Conservation (phyloP, 2,888 invertebrate species). For the Drosophila rellima region DNA sequence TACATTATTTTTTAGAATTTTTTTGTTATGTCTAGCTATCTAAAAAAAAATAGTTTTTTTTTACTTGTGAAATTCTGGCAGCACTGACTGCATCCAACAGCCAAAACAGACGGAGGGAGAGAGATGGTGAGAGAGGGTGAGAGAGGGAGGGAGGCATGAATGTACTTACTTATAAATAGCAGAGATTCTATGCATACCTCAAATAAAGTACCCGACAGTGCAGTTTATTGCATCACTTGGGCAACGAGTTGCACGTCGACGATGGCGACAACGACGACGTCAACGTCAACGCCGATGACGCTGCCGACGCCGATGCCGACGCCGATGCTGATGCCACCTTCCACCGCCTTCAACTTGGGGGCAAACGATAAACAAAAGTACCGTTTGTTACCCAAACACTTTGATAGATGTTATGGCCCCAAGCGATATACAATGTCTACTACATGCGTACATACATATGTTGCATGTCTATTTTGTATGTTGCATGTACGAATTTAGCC, state of each 20-base stretch:
- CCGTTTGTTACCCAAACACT: slow-evolving; percentile 53
- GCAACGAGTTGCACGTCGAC: slow-evolving; percentile 40
- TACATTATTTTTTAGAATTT: background rate
- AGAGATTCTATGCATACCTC: slow-evolving; percentile 42
- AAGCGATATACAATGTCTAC: slow-evolving; percentile 11
- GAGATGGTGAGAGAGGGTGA: background rate
- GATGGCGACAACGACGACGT: slow-evolving; percentile 4
- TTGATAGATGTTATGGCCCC: slow-evolving; percentile 61
- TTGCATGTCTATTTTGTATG: slow-evolving; percentile 8
- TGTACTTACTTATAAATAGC: slow-evolving; percentile 54
- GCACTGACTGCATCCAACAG: background rate
- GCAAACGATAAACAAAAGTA: slow-evolving; percentile 54
- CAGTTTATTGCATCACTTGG: slow-evolving; percentile 53
- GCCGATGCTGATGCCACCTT: background rate
- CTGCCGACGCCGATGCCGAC: background rate
- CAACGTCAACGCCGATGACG: background rate
- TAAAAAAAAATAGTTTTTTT: background rate
- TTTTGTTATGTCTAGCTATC: background rate
- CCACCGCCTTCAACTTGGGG: slow-evolving; percentile 11
- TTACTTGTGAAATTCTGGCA: background rate
- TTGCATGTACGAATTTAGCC: slow-evolving; percentile 28
- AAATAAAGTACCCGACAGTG: slow-evolving; percentile 33
- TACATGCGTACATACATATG: slow-evolving; percentile 1
- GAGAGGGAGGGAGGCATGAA: background rate
- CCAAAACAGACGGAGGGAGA: background rate